Evolutionary conservation across 2,888 invertebrate genomes (phyloP).

Genomic region (Phania funesta): DNA sequence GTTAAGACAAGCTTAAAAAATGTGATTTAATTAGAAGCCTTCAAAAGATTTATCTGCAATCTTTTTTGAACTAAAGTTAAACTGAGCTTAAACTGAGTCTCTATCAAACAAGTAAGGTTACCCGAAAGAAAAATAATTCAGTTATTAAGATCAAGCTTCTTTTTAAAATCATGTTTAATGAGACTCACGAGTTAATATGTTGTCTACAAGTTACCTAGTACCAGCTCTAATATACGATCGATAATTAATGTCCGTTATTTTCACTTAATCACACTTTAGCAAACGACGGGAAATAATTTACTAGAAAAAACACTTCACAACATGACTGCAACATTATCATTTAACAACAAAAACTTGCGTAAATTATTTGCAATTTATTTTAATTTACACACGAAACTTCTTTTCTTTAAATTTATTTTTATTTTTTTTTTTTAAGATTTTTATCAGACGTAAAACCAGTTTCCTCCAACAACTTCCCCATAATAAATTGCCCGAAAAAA

Average conservation of each 20-base stretch:
- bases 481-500: conserved; percentile 33
- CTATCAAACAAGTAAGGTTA: no score
- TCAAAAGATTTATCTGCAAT: no score
- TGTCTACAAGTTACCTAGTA: not conserved
- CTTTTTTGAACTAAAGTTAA: no score
- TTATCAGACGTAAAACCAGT: conserved; percentile 23
- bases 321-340: conserved; percentile 9
- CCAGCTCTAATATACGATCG: not conserved
- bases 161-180: not conserved
- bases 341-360: conserved; percentile 9
- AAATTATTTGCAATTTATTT: conserved; percentile 63
- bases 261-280: not conserved
- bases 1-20: no score
- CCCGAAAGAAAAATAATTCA: no score
- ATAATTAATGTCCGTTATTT: conserved; percentile 20
- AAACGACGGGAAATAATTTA: conserved; percentile 11
- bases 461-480: conserved; percentile 26
- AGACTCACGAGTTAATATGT: not conserved
- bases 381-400: conserved; percentile 63
- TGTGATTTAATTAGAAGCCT: no score
- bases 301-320: not conserved
- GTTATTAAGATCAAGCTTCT: no score
- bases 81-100: no score
- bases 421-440: not conserved
- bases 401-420: conserved; percentile 44